Evolutionary conservation across 2,797 vertebrate species (phyloP).

Genomic region (Leptoclinus maculatus): DNA sequence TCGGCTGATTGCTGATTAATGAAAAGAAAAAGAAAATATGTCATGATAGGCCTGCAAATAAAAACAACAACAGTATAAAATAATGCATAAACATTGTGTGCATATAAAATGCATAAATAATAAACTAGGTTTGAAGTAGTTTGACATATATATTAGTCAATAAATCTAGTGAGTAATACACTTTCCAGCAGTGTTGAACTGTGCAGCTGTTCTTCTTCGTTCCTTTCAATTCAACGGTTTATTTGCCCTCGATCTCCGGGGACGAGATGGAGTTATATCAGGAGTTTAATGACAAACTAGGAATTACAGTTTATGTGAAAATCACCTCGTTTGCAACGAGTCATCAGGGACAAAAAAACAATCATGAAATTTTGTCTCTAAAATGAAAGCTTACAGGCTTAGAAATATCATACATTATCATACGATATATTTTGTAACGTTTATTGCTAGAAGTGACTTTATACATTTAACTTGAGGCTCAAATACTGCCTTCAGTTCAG

Average conservation of each 20-base stretch:
- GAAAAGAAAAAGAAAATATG: background rate
- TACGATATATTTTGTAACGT: background rate
- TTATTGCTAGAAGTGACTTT: background rate
- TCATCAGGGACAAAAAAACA: background rate
- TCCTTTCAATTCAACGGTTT: slow-evolving; percentile 3
- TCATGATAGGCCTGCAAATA: background rate
- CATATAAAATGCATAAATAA: background rate
- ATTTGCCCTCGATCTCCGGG: background rate
- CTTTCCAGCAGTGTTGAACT: background rate
- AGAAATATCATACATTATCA: background rate
- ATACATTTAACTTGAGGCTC: background rate
- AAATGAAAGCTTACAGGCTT: background rate
- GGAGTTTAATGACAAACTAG: background rate
- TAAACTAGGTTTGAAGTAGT: background rate
- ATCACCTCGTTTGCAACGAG: background rate
- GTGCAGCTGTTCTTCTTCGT: slow-evolving; percentile 14
- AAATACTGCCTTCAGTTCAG: background rate
- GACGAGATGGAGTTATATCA: background rate
- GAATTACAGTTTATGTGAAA: background rate
- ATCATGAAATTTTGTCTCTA: background rate
- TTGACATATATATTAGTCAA: background rate
- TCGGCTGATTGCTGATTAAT: slow-evolving; percentile 92
- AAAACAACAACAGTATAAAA: background rate
- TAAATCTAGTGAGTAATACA: slow-evolving; percentile 23
- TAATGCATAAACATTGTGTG: background rate